phyloP scores from a whole-genome alignment of 2,113 vertebrate species.

The Oxyruncus cristatus region DNA sequence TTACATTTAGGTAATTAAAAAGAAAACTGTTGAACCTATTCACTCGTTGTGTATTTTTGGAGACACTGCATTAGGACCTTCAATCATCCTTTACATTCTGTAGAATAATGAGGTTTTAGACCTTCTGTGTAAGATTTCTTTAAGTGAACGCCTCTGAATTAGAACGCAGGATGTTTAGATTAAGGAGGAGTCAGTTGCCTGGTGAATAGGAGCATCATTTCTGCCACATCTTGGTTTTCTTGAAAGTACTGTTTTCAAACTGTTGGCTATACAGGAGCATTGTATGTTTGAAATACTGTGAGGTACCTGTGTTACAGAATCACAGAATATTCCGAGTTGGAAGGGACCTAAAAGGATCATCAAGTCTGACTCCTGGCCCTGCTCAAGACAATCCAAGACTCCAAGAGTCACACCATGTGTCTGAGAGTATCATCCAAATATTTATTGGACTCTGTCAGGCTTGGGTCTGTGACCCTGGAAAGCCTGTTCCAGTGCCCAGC shows the following conservation, averaged over 20 bases:
- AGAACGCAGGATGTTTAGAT: background rate
- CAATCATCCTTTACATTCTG: background rate
- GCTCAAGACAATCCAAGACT: background rate
- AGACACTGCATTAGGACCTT: background rate
- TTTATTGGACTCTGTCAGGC: background rate
- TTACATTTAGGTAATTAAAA: background rate
- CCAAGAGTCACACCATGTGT: background rate
- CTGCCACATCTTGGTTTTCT: background rate
- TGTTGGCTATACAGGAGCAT: background rate
- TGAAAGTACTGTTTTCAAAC: background rate
- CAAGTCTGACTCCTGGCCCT: background rate
- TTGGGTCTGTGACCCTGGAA: background rate
- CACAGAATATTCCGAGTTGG: background rate
- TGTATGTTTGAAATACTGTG: background rate
- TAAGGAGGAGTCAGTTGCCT: background rate
- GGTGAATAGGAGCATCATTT: background rate
- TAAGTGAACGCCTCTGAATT: background rate
- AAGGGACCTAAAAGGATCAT: background rate
- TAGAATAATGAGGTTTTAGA: background rate
- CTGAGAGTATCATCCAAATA: background rate
- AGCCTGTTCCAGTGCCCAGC: background rate
- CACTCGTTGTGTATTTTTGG: background rate
- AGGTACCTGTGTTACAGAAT: background rate
- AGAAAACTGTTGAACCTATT: background rate
- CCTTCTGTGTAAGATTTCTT: background rate